These are phyloP conservation scores for Tridacna gigas DNA, from an alignment of 2,888 invertebrate genomes.

Conservation along the genomic window DNA sequence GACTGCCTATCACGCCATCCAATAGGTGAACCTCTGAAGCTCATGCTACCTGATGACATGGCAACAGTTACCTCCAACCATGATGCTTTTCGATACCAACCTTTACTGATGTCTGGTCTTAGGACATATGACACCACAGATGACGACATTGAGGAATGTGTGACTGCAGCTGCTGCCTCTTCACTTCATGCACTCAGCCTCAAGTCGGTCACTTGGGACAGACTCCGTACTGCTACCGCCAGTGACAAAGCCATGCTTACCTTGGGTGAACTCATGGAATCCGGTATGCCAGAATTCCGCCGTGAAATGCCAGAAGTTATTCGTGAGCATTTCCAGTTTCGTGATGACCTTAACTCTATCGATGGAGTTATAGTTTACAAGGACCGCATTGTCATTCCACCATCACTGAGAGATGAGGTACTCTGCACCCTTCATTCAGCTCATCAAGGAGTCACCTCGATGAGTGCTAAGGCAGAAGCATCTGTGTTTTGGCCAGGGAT, in stretches of 20 bases:
- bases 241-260: too few species aligned
- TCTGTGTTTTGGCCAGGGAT: not conserved
- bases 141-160: too few species aligned
- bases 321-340: constrained; percentile 53
- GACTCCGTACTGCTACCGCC: too few species aligned
- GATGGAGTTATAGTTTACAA: not conserved
- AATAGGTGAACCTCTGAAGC: constrained; percentile 10
- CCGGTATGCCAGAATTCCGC: too few species aligned
- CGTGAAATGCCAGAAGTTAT: too few species aligned
- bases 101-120: too few species aligned
- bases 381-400: not conserved
- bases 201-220: not conserved
- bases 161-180: too few species aligned
- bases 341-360: not conserved
- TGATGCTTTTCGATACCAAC: not conserved
- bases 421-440: not conserved
- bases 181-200: too few species aligned
- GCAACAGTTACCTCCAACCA: not conserved
- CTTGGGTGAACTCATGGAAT: too few species aligned
- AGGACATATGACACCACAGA: too few species aligned
- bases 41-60: constrained; percentile 33
- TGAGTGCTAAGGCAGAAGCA: not conserved
- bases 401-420: not conserved
- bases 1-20: constrained; percentile 49
- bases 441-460: not conserved